Evolutionary conservation across 2,888 invertebrate species (phyloP), one percentile per base, ranked within the genome.

Genomic region (Galerucella nymphaeae): DNA sequence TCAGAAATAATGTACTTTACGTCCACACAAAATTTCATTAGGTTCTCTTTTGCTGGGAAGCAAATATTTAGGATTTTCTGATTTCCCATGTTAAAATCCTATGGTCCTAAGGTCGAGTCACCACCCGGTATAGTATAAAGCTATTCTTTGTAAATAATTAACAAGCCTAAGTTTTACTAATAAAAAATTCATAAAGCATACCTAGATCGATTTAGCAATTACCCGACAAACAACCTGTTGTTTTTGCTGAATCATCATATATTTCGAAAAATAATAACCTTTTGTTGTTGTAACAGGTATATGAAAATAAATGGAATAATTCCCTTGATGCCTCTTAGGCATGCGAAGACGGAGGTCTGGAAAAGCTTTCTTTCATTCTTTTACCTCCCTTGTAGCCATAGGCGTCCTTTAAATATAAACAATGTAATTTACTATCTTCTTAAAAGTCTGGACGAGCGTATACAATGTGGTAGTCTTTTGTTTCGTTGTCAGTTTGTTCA

Each of bases 291-390:
- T 30, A 30, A 70, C 71, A 73, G 76, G 76, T 71, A 73, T 76
- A 76, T 76, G 73, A 76, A 76, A 75, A 76, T 76, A 75, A 76
- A 76, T 76, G 73, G 70, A 76, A 76, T 76, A 72, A 75, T 76
- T 75, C 73, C 65, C 70, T 41, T 20, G 70, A 42, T 63, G 66
- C 69, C 72, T 75, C 42, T 64, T 55, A 62, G 67, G 62, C 64
- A 63, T 63, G 42, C 70, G 55, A 70, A 70, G 63, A 70, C 64
- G 16, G 61, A 42, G 42, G 61, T 41, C 42, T 58, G 58, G 53
- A 55, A 55, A 69, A 63, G 55, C 62, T 63, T 70, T 63, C 70
- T 63, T 70, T 63, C 63, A 64, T 64, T 70, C 57, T 62, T 70
- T 58, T 16, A 70, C 58, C 70, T 66, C 45, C 64, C 61, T 62